Conservation (phyloP, 53 echinoderm and acorn worm species). For the Zoroaster sp. region DNA sequence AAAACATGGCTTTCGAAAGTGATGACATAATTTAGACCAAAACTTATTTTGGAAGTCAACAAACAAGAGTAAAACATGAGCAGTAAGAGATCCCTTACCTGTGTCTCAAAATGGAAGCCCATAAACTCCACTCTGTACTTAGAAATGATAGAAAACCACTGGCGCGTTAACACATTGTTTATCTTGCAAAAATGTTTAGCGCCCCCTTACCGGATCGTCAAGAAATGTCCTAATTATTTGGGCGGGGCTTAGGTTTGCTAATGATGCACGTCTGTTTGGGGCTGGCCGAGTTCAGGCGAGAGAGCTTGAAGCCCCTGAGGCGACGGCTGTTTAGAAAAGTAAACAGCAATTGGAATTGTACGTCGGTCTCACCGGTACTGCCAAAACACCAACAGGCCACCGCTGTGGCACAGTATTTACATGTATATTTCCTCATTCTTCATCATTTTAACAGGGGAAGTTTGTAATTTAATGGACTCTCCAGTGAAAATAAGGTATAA, state of each 20-base stretch:
- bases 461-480: no score
- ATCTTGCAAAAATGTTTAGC: constrained; percentile 53
- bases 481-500: no score
- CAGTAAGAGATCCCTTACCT: no score
- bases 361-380: constrained; percentile 10
- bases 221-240: constrained; percentile 61
- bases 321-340: constrained; percentile 58
- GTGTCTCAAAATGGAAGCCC: not conserved
- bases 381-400: not conserved
- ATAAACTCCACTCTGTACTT: not conserved
- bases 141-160: constrained; percentile 7
- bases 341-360: constrained; percentile 41
- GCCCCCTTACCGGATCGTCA: constrained; percentile 12
- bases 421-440: not conserved
- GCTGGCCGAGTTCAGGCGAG: not conserved
- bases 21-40: not conserved
- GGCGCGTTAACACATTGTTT: constrained; percentile 57
- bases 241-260: constrained; percentile 47
- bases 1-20: not conserved
- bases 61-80: no score
- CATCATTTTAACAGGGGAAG: no score
- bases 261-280: constrained; percentile 49
- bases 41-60: no score
- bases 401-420: not conserved
- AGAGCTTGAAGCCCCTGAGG: constrained; percentile 4